Conservation (phyloP, 1,140 invertebrate species). For the Calliphora vicina region DNA sequence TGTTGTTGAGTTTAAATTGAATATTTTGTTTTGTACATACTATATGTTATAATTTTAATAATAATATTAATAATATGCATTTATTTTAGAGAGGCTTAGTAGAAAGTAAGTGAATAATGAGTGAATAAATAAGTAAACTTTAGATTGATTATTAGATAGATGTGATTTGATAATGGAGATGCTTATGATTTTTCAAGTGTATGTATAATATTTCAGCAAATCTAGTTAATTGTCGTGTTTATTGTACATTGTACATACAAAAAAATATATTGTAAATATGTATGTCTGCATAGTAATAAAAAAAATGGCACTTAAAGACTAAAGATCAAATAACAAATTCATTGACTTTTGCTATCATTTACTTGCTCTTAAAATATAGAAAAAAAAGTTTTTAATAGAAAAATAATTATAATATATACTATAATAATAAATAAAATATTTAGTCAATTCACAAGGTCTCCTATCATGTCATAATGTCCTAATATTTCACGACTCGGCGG, state of each 20-base stretch:
- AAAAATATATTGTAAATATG: not conserved
- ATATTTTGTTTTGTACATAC: not conserved
- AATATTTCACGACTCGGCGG: too few species aligned
- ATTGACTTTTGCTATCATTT: not conserved
- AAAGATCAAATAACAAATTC: conserved; percentile 1
- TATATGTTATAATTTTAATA: not conserved
- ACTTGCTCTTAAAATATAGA: too few species aligned
- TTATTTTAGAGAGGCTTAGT: not conserved
- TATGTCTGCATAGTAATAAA: too few species aligned
- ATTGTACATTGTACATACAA: not conserved
- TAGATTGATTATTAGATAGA: too few species aligned
- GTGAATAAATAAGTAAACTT: not conserved
- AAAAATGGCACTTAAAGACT: not conserved
- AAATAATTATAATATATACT: too few species aligned
- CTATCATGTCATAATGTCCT: too few species aligned
- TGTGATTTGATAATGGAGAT: not conserved
- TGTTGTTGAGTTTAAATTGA: conserved; percentile 4
- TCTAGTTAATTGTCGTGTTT: not conserved
- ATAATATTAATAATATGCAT: not conserved
- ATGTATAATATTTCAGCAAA: not conserved
- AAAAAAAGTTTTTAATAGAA: too few species aligned
- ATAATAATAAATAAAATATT: too few species aligned
- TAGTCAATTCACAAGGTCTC: too few species aligned
- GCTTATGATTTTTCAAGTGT: not conserved
- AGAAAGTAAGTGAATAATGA: not conserved